phyloP scores from a whole-genome alignment of 64 coral and sea anemone genomes.

The Pocillopora damicornis region DNA sequence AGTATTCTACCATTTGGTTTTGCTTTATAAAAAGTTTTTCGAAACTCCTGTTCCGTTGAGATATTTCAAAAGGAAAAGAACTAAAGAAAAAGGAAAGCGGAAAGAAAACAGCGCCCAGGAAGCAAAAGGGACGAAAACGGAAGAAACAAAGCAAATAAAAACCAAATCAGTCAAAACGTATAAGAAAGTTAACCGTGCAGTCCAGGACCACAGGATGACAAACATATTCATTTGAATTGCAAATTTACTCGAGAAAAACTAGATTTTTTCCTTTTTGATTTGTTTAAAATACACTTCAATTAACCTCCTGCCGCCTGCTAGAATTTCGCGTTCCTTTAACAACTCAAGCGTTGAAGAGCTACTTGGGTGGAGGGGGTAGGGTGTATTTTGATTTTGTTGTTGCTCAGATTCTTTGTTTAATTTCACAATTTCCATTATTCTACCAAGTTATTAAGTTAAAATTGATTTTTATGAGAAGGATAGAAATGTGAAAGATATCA shows the following conservation, averaged over 20 bases:
- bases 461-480: not conserved
- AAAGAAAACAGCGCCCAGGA: not conserved
- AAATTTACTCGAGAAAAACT: constrained; percentile 5
- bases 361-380: not conserved
- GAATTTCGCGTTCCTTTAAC: not conserved
- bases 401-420: not conserved
- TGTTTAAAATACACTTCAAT: not conserved
- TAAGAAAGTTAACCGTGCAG: no score
- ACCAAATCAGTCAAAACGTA: not conserved
- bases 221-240: not conserved
- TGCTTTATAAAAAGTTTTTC: no score
- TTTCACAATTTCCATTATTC: not conserved
- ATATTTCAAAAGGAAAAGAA: no score
- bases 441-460: not conserved
- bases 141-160: not conserved
- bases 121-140: not conserved
- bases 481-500: not conserved
- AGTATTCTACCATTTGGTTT: no score
- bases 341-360: not conserved
- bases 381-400: not conserved
- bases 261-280: not conserved
- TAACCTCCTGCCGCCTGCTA: not conserved
- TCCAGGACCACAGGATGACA: not conserved
- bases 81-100: no score
- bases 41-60: no score